Percentiles rank a stretch among this genome's conserved stretches.
Conservation (phyloP, 2,113 vertebrate genomes). For the Ophiodon elongatus region DNA sequence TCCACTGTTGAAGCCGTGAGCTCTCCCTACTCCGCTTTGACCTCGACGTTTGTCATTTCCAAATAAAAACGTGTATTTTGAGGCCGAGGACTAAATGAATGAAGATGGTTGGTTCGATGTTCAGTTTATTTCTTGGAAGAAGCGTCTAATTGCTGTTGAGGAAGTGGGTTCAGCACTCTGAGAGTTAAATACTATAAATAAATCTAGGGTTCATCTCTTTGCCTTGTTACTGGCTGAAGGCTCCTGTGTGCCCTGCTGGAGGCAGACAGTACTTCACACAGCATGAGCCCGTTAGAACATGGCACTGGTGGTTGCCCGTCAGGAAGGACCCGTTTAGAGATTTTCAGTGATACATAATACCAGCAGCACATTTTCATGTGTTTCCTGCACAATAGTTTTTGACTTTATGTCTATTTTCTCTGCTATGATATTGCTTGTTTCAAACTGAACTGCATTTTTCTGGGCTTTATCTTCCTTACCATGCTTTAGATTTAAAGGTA, state of each 20-base stretch:
- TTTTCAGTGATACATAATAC: neutral
- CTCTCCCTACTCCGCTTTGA: neutral
- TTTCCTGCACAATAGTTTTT: slow-evolving; percentile 3
- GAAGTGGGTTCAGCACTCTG: neutral
- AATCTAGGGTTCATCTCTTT: neutral
- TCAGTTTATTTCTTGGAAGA: neutral
- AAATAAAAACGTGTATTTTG: neutral
- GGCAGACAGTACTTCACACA: neutral
- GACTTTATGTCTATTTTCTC: slow-evolving; percentile 27
- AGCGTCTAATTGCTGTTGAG: neutral
- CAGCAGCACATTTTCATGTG: slow-evolving; percentile 34
- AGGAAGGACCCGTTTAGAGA: neutral
- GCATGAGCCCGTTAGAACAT: neutral
- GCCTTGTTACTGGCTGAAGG: no score
- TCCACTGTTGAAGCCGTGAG: neutral
- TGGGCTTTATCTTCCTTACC: neutral
- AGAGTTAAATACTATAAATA: neutral
- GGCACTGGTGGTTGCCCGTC: neutral
- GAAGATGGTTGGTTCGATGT: neutral
- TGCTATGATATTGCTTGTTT: slow-evolving; percentile 29
- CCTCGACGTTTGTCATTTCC: neutral
- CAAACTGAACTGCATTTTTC: neutral
- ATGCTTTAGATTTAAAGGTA: slow-evolving; percentile 8
- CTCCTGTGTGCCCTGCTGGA: no score
- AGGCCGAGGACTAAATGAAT: neutral